phyloP scores from a whole-genome alignment of 1,140 invertebrate genomes.

The Planococcus citri region DNA sequence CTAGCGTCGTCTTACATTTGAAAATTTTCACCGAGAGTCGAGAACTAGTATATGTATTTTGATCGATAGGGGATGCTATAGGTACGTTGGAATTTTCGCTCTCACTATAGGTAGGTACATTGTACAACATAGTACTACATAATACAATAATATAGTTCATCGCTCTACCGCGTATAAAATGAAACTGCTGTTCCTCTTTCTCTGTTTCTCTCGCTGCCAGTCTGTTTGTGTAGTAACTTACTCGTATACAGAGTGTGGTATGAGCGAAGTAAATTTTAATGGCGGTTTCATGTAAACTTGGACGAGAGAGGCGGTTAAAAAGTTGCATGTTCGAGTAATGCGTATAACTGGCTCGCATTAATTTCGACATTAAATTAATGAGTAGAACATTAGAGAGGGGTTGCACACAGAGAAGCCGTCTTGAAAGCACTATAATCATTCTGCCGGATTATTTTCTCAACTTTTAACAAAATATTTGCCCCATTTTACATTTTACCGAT shows the following conservation, averaged over 20 bases:
- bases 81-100: background rate
- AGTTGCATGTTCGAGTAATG: slow-evolving; percentile 6
- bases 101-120: too few species aligned
- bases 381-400: slow-evolving; percentile 7
- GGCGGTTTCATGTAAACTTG: background rate
- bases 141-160: too few species aligned
- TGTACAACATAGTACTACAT: too few species aligned
- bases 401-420: background rate
- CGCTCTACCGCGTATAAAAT: too few species aligned
- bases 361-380: slow-evolving; percentile 4
- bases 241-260: too few species aligned
- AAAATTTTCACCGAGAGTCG: background rate
- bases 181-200: too few species aligned
- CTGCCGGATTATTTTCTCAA: background rate
- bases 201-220: too few species aligned
- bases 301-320: background rate
- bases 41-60: background rate
- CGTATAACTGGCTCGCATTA: slow-evolving; percentile 6
- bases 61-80: background rate
- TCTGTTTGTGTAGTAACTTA: too few species aligned
- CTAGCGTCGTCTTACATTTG: background rate
- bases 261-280: slow-evolving; percentile 8
- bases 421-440: background rate
- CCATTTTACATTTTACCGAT: too few species aligned
- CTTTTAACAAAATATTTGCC: background rate